A percentile compares a stretch with the other conserved stretches of the same genome.
phyloP scores from a whole-genome alignment of 2,888 invertebrate genomes.

The Entomobrya proxima region DNA sequence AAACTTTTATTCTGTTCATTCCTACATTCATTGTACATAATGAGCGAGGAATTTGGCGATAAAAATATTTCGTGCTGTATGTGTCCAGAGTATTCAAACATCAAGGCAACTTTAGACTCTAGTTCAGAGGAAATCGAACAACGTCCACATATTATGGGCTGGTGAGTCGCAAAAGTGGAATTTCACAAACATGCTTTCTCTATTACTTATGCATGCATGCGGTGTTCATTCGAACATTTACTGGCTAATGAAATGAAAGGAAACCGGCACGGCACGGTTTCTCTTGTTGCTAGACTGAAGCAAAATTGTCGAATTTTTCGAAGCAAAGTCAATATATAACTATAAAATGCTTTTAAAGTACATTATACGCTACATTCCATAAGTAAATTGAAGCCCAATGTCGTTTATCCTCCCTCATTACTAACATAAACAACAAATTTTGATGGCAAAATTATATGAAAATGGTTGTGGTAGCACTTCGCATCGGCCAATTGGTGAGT shows the following conservation, averaged over 20 bases:
- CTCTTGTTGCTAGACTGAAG: not conserved
- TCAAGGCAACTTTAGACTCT: no score
- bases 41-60: no score
- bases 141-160: no score
- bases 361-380: not conserved
- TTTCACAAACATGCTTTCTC: not conserved
- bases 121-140: no score
- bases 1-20: no score
- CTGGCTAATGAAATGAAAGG: slow-evolving; percentile 32
- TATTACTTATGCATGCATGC: slow-evolving; percentile 26
- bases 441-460: not conserved
- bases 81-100: no score
- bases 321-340: not conserved
- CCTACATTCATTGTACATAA: no score
- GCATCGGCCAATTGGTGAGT: slow-evolving; percentile 6
- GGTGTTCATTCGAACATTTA: slow-evolving; percentile 16
- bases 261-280: not conserved
- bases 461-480: slow-evolving; percentile 5
- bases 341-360: not conserved
- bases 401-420: slow-evolving; percentile 8
- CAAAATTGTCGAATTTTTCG: slow-evolving; percentile 1
- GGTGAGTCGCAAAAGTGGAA: not conserved
- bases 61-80: no score
- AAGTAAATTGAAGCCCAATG: no score
- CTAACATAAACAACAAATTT: slow-evolving; percentile 4